Evolutionary conservation across 2,797 vertebrate species (phyloP).

Genomic region (Coccyzus lansbergi): DNA sequence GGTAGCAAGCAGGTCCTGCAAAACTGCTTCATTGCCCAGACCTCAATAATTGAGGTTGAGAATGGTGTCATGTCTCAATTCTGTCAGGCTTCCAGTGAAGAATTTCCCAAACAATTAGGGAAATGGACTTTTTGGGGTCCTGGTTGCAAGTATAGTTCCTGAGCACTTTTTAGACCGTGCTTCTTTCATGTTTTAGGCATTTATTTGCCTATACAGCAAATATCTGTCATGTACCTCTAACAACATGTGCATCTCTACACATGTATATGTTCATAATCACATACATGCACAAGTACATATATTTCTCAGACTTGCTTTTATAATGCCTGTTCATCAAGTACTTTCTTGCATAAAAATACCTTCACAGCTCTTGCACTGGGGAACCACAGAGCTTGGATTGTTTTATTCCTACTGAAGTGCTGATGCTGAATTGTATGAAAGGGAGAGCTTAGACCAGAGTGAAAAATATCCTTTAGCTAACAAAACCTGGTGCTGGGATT

Average conservation of each 20-base stretch:
- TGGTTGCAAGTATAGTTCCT: background rate
- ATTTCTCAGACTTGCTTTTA: background rate
- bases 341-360: background rate
- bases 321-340: background rate
- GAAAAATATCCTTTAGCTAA: conserved; percentile 60
- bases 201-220: background rate
- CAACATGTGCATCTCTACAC: background rate
- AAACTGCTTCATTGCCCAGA: background rate
- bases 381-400: background rate
- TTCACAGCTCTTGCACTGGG: background rate
- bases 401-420: conserved; percentile 50
- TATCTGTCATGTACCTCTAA: accelerated
- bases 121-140: background rate
- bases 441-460: background rate
- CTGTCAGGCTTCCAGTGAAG: background rate
- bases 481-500: conserved; percentile 62
- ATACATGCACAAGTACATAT: background rate
- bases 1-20: background rate
- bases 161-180: background rate
- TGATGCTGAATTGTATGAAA: conserved; percentile 39
- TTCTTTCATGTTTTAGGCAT: background rate
- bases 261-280: accelerated
- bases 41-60: background rate
- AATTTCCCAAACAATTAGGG: background rate
- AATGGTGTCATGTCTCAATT: background rate